Conservation (phyloP, 2,113 vertebrate genomes). For the Cyprinodon tularosa region DNA sequence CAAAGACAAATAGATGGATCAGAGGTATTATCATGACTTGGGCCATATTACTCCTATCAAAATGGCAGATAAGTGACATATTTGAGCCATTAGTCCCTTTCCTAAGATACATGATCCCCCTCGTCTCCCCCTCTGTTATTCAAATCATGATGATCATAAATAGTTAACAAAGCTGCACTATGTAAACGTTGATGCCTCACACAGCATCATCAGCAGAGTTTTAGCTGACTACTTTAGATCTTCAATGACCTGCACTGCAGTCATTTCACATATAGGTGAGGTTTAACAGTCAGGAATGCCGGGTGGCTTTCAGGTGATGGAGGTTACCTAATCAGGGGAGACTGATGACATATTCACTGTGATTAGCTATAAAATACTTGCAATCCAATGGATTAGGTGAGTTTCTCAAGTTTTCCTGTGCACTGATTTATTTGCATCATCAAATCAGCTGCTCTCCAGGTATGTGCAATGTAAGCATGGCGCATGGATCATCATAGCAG, state of each 20-base stretch:
- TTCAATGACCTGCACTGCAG: conserved; percentile 26
- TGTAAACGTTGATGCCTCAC: conserved; percentile 48
- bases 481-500: background rate
- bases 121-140: conserved; percentile 16
- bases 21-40: conserved; percentile 56
- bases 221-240: conserved; percentile 45
- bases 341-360: conserved; percentile 53
- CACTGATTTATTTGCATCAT: conserved; percentile 2
- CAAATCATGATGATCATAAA: conserved; percentile 40
- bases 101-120: conserved; percentile 16
- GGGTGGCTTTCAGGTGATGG: conserved; percentile 44
- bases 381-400: conserved; percentile 67
- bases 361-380: conserved; percentile 57
- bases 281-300: conserved; percentile 25
- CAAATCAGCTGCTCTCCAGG: background rate
- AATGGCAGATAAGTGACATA: conserved; percentile 28
- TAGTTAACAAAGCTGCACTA: conserved; percentile 42
- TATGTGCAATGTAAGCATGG: background rate
- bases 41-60: conserved; percentile 41
- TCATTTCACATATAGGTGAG: conserved; percentile 33
- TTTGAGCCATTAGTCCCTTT: background rate
- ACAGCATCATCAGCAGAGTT: conserved; percentile 25
- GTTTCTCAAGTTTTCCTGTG: conserved; percentile 31
- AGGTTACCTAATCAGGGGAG: conserved; percentile 68
- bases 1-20: conserved; percentile 40